phyloP scores from a whole-genome alignment of 2,888 invertebrate species.

The Eulithis testata region DNA sequence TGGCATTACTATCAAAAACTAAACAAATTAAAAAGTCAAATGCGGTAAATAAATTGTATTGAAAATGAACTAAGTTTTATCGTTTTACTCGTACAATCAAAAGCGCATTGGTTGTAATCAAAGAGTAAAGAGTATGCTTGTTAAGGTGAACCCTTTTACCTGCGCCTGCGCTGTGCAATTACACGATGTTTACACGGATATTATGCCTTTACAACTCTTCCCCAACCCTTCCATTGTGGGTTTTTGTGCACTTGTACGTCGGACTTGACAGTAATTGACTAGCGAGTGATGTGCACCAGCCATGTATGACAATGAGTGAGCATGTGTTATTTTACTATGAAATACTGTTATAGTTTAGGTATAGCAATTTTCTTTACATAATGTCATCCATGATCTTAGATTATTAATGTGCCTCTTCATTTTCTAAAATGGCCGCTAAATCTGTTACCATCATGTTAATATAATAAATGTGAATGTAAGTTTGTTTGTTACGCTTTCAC shows the following conservation, averaged over 20 bases:
- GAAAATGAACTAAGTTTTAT: background rate
- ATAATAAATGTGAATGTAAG: no score
- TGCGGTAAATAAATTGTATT: no score
- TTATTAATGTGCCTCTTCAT: no score
- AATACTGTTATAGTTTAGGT: no score
- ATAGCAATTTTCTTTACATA: no score
- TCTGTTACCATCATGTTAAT: no score
- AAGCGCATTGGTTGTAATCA: slow-evolving; percentile 30
- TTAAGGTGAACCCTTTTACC: slow-evolving; percentile 70
- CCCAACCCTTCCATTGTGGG: slow-evolving; percentile 75
- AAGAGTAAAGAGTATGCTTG: slow-evolving; percentile 50
- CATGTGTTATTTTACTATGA: slow-evolving; percentile 3
- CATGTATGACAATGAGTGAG: slow-evolving; percentile 19
- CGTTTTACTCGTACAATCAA: slow-evolving; percentile 23
- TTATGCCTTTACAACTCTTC: slow-evolving; percentile 76
- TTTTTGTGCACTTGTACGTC: slow-evolving; percentile 74
- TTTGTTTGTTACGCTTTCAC: no score
- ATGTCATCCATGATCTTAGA: no score
- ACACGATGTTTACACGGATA: slow-evolving; percentile 82
- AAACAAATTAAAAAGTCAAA: no score
- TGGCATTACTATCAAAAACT: no score
- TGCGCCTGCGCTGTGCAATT: slow-evolving; percentile 75
- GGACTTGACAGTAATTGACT: slow-evolving; percentile 62
- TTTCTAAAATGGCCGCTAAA: no score
- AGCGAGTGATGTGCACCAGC: slow-evolving; percentile 44